phyloP scores from a whole-genome alignment of 1,140 invertebrate genomes.

The Neodiprion lecontei region DNA sequence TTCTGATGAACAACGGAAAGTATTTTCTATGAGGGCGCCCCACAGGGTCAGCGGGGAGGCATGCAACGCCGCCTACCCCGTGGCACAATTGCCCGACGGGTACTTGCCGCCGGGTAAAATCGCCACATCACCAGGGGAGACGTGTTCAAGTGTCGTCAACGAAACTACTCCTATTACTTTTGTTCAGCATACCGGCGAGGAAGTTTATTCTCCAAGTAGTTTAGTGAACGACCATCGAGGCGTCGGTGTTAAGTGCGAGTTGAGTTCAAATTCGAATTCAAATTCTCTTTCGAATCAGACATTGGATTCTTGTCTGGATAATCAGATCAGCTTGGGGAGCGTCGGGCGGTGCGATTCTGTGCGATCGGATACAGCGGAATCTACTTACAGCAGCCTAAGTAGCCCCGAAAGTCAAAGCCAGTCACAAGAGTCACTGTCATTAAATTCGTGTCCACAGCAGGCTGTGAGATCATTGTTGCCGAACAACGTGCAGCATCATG shows the following conservation, averaged over 20 bases:
- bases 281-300: conserved; percentile 14
- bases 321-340: conserved; percentile 14
- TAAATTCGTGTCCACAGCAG: conserved; percentile 53
- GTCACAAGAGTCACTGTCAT: conserved; percentile 34
- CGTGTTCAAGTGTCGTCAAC: conserved; percentile 26
- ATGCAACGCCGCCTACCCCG: conserved; percentile 23
- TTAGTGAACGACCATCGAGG: not conserved
- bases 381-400: conserved; percentile 57
- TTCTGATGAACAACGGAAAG: conserved; percentile 15
- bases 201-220: not conserved
- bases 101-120: conserved; percentile 20
- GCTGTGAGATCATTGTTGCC: conserved; percentile 39
- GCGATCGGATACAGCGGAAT: conserved; percentile 58
- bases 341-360: conserved; percentile 50
- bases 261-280: conserved; percentile 1
- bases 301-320: not conserved
- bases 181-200: not conserved
- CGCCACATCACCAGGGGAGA: conserved; percentile 19
- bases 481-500: conserved; percentile 34
- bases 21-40: conserved; percentile 20
- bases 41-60: conserved; percentile 15
- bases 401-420: conserved; percentile 55
- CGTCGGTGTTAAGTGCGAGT: conserved; percentile 10
- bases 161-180: conserved; percentile 18
- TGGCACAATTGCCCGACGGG: conserved; percentile 27